Evolutionary conservation across 2,888 invertebrate genomes (phyloP), one percentile per base, ranked within the genome.

Genomic region (Plagiodera versicolora): DNA sequence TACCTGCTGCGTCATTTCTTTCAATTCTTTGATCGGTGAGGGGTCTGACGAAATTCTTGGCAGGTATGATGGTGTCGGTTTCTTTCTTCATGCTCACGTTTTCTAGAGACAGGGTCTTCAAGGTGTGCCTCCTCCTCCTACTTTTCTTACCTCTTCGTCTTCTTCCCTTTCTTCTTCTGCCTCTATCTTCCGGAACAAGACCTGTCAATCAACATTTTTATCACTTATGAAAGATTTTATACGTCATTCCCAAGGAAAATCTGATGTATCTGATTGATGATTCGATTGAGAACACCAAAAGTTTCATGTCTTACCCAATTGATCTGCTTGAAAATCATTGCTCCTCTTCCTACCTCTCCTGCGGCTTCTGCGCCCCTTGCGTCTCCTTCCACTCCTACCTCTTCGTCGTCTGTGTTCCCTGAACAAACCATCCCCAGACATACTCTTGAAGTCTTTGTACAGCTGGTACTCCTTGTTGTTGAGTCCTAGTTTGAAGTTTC

Each of bases 401-500:
- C 54, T 47, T 39, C 57, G 60, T 4, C 28, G 18, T 28, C 55
- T 24, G 24, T 58, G 19, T 44, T 57, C 14, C 28, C 45, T 11
- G 9, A 24, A 17, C 4, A 24, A 19, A 2, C 49, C 44, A 8
- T 49, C 49, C n/a, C 24, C 20, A 8, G 20, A 16, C 55, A 35
- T 17, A 46, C 53, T 44, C 58, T 55, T 54, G 56, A 59, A 51
- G 32, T 54, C 56, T 51, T 58, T 66, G 50, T 64, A 71, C 44
- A 67, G 48, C 4, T 59, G 59, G 44, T 70, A 72, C 32, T 71
- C 70, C n/a, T 60, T 59, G 18, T 58, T 54, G 17, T 61, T 65
- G 39, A 72, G 56, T 1, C 67, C 67, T 8, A 72, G 57, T 14
- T 46, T 47, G 56, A 64, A 72, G 58, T 71, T 72, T 9, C 72